phyloP scores from a whole-genome alignment of 2,797 vertebrate genomes.

The Anguilla pacifica region DNA sequence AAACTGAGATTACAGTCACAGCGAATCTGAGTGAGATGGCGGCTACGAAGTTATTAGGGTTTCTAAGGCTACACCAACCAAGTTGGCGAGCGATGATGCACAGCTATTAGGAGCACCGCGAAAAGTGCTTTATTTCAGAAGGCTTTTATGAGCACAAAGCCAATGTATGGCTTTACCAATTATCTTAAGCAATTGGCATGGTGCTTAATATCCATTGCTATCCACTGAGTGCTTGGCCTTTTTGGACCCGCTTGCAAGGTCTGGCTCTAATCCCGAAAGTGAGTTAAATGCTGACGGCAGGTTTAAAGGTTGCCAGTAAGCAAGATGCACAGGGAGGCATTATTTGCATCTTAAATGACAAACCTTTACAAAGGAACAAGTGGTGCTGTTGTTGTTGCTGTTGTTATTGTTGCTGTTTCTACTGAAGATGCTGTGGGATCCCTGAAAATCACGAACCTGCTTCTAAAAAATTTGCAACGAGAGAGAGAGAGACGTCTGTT shows the following conservation, averaged over 20 bases:
- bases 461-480: conserved; percentile 61
- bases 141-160: neutral
- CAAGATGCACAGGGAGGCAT: conserved; percentile 35
- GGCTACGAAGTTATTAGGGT: neutral
- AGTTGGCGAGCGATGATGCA: conserved; percentile 27
- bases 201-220: conserved; percentile 1
- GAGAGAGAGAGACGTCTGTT: neutral
- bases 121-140: conserved; percentile 8
- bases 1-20: neutral
- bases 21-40: neutral
- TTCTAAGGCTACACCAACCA: conserved; percentile 11
- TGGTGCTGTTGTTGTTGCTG: conserved; percentile 47
- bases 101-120: conserved; percentile 11
- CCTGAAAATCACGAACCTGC: conserved; percentile 47
- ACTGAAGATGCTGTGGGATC: conserved; percentile 51
- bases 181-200: conserved; percentile 21
- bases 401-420: conserved; percentile 42
- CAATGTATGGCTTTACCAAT: neutral
- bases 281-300: conserved; percentile 21
- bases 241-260: conserved; percentile 8
- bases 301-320: neutral
- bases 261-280: conserved; percentile 14
- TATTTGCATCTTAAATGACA: conserved; percentile 50
- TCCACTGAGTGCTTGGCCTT: neutral
- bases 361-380: conserved; percentile 51